These are phyloP conservation scores for Pharmacophagus antenor DNA, from an alignment of 2,888 invertebrate species.

Conservation along the genomic window DNA sequence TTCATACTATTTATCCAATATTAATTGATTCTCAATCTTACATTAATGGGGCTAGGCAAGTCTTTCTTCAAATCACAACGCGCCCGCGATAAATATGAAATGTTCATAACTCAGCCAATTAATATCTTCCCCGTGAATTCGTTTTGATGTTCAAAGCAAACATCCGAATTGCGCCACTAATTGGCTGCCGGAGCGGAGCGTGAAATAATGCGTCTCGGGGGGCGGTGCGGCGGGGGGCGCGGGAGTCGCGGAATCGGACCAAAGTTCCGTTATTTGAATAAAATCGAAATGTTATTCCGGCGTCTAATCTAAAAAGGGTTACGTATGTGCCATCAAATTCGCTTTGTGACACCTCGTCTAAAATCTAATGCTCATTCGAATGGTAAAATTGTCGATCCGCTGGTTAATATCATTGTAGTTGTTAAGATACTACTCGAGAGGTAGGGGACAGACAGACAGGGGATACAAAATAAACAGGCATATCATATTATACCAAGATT, in stretches of 20 bases:
- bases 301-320: not conserved
- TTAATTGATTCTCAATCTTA: too few species aligned
- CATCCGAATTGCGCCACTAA: constrained; percentile 51
- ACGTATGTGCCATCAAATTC: too few species aligned
- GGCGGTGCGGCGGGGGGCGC: constrained; percentile 31
- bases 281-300: not conserved
- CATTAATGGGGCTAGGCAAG: too few species aligned
- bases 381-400: not conserved
- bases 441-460: not conserved
- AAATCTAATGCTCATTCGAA: not conserved
- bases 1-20: too few species aligned
- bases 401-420: not conserved
- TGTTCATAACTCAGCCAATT: constrained; percentile 35
- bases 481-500: too few species aligned
- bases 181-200: constrained; percentile 61
- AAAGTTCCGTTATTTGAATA: constrained; percentile 37
- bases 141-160: constrained; percentile 32
- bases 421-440: not conserved
- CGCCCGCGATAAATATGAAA: too few species aligned
- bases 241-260: constrained; percentile 33
- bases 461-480: not conserved
- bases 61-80: too few species aligned
- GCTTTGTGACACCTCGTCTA: not conserved
- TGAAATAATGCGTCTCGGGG: constrained; percentile 51
- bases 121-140: constrained; percentile 37